A percentile compares a stretch with the other conserved stretches of the same genome.
Conservation (phyloP, 2,113 vertebrate genomes). For the Syrrhaptes paradoxus region DNA sequence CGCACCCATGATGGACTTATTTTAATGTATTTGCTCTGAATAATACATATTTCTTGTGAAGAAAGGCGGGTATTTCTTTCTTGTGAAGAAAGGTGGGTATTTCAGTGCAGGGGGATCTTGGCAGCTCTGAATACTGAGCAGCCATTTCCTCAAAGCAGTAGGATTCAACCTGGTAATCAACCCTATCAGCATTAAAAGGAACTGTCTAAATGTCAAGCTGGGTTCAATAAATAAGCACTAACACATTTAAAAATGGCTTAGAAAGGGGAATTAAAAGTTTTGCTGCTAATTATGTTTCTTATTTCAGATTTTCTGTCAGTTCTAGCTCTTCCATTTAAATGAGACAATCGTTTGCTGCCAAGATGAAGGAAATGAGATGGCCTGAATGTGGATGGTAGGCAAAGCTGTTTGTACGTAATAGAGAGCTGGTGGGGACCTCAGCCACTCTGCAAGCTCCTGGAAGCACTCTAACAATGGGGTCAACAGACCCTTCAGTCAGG, state of each 20-base stretch:
- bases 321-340: conserved; percentile 10
- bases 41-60: not conserved
- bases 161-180: not conserved
- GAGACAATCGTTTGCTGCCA: not conserved
- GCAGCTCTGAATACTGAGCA: conserved; percentile 24
- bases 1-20: not conserved
- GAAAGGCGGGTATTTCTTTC: not conserved
- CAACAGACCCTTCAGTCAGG: not conserved
- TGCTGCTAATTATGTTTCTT: conserved; percentile 31
- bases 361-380: not conserved
- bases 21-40: not conserved
- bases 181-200: conserved; percentile 21
- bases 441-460: not conserved
- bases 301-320: conserved; percentile 33
- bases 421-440: not conserved
- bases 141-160: not conserved
- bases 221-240: conserved; percentile 7
- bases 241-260: not conserved
- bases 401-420: not conserved
- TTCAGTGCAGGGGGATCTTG: not conserved
- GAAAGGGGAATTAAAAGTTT: conserved; percentile 46
- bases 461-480: not conserved
- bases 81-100: not conserved
- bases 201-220: not conserved
- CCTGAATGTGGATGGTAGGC: not conserved